Conservation (phyloP, 92 coral and sea anemone species). For the Zoanthus sociatus region DNA sequence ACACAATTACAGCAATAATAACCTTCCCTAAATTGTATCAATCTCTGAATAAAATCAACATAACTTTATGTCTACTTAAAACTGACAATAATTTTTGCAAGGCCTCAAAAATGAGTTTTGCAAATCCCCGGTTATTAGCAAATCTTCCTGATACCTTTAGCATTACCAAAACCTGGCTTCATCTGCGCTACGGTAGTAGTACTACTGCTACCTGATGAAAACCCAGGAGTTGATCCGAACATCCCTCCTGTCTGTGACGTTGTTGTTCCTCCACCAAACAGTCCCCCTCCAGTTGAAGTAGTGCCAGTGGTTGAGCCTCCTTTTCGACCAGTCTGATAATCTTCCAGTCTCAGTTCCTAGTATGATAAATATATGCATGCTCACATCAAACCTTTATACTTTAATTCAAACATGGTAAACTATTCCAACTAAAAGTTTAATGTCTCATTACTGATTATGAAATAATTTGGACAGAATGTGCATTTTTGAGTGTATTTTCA, state of each 20-base stretch:
- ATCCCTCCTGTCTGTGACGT: slow-evolving; percentile 46
- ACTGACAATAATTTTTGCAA: background rate
- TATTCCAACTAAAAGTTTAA: background rate
- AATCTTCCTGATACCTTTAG: slow-evolving; percentile 37
- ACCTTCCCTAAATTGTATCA: too few species aligned
- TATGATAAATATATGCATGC: background rate
- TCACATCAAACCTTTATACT: background rate
- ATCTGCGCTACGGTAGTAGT: slow-evolving; percentile 55
- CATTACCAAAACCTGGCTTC: slow-evolving; percentile 58
- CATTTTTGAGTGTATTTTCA: background rate
- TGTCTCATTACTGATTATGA: background rate
- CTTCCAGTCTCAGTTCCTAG: slow-evolving; percentile 96
- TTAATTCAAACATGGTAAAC: too few species aligned
- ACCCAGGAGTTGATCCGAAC: slow-evolving; percentile 44
- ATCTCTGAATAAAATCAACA: too few species aligned
- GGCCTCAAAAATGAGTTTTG: background rate
- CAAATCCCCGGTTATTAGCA: background rate
- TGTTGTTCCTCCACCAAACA: slow-evolving; percentile 68
- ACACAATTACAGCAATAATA: too few species aligned
- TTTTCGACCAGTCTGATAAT: slow-evolving; percentile 93
- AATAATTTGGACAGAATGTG: background rate
- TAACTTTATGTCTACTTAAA: too few species aligned
- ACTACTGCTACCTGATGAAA: slow-evolving; percentile 54
- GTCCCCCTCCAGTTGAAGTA: slow-evolving; percentile 56
- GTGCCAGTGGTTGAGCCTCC: slow-evolving; percentile 74